Base-by-base conservation (phyloP, 2,797 vertebrate genomes). In the Labroides dimidiatus region DNA sequence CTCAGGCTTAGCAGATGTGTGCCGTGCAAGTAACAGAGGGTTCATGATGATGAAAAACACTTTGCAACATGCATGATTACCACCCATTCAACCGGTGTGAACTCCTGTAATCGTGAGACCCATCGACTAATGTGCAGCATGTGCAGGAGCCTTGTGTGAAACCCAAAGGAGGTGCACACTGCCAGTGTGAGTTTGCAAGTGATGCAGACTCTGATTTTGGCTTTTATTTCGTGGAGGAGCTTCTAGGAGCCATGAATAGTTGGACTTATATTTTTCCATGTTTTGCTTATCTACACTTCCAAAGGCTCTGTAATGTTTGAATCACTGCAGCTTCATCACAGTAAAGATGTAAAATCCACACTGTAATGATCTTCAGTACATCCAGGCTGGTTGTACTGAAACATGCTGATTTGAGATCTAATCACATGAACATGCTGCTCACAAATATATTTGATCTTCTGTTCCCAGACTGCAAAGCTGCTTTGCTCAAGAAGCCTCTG, bases 1-100 rank as follows among this genome's bases (percentile, higher is more conserved):
- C 68, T 69, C 59, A 43, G 72, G 67, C 79, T 74, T 21, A 51
- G 77, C 75, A 83, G 83, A 75, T 84, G 78, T 44, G 56, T 67
- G 75, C 47, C 36, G 44, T 88, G 80, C 77, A 42, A 75, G 72
- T 47, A 62, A 64, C 65, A 55, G 77, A 55, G 72, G 41, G 63
- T 75, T 78, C 65, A 67, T 49, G 69, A 69, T 70, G 78, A 68
- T 83, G 84, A 75, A 76, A 87, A 90, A 75, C 84, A 71, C 78
- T 87, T 82, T 72, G 70, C 72, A 85, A 65, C 84, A 87, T 80
- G 84, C 83, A 77, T 78, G 82, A 85, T 85, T 90, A 83, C 81
- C 42, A 69, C 74, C 63, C 74, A 72, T 75, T 87, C 79, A 87
- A 62, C 78, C 69, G 3, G 37, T 47, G 58, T 78, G 74, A 85